Base-by-base conservation (phyloP, 2,888 invertebrate genomes). In the Spilarctia lutea region DNA sequence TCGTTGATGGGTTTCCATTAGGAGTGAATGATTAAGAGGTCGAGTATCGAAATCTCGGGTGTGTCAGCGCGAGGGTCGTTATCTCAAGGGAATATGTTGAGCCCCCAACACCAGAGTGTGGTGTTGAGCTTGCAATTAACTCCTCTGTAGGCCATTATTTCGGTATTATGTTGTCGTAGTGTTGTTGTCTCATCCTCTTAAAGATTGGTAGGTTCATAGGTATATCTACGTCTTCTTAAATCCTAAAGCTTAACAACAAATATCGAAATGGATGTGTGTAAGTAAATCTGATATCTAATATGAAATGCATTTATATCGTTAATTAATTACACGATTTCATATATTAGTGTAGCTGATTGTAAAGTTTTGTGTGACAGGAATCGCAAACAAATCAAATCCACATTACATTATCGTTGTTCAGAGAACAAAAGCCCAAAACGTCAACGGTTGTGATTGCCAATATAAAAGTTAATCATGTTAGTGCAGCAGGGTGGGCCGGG, bases 61-160 rank as follows among this genome's bases (percentile, higher is more conserved):
- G 84, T 83, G 81, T 83, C 81, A 81, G 78, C 70, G 75, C 75
- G 70, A 77, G 87, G 76, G 79, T 78, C 68, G 75, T 24, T 48
- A 81, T 83, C 86, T 88, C 90, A 78, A 80, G 94, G 94, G 92
- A 92, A 85, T 70, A 85, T 77, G 83, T 78, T 82, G 84, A 79
- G 83, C 88, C 90, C 91, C 89, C 81, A 89, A 85, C 88, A 89
- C 87, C 87, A 82, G 90, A 92, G 91, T 94, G 93, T 90, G 92
- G 90, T 92, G 91, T 94, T 90, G 86, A 90, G 93, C 92, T 94
- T 92, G 91, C 94, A 95, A 95, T 95, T 95, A 95, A 94, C 94
- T 94, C 91, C 93, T 90, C 91, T 92, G 92, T 93, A 88, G 88
- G 88, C 88, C 90, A 94, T 95, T 94, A 94, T 93, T 92, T 92